Conservation (phyloP, 1,140 invertebrate species). For the Diorhabda sublineata region DNA sequence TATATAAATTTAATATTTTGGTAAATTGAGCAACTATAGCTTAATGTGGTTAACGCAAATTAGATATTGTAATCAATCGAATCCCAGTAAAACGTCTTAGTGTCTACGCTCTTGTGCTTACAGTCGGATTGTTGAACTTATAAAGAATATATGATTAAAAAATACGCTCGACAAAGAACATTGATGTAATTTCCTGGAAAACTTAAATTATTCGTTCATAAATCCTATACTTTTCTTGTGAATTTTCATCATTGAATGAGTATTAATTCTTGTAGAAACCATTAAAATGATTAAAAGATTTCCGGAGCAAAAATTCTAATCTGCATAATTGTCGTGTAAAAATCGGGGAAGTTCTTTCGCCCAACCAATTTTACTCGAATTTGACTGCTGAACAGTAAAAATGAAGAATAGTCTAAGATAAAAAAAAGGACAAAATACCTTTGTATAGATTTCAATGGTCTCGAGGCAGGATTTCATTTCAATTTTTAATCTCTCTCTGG, state of each 20-base stretch:
- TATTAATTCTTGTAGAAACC: slow-evolving; percentile 27
- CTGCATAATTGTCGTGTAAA: slow-evolving; percentile 25
- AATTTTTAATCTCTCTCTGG: neutral
- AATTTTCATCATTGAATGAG: slow-evolving; percentile 22
- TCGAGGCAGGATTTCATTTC: neutral
- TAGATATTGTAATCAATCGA: no score
- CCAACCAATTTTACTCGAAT: neutral
- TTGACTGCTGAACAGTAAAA: slow-evolving; percentile 2
- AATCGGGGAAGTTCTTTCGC: slow-evolving; percentile 1
- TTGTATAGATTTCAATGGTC: neutral
- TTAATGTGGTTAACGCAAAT: no score
- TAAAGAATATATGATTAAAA: neutral
- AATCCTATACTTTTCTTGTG: slow-evolving; percentile 15
- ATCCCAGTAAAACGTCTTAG: no score
- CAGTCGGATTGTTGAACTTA: slow-evolving; percentile 11
- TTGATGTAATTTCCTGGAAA: slow-evolving; percentile 27
- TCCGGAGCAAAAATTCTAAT: slow-evolving; percentile 25
- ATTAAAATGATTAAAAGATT: slow-evolving; percentile 32
- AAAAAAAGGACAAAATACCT: slow-evolving; percentile 1
- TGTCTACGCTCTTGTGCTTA: neutral
- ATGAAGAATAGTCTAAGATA: neutral
- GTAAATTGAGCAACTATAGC: no score
- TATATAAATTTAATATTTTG: no score
- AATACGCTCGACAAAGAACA: slow-evolving; percentile 11
- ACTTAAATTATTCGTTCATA: slow-evolving; percentile 24